Evolutionary conservation across 2,888 invertebrate species (phyloP).

Genomic region (Volucella inflata): DNA sequence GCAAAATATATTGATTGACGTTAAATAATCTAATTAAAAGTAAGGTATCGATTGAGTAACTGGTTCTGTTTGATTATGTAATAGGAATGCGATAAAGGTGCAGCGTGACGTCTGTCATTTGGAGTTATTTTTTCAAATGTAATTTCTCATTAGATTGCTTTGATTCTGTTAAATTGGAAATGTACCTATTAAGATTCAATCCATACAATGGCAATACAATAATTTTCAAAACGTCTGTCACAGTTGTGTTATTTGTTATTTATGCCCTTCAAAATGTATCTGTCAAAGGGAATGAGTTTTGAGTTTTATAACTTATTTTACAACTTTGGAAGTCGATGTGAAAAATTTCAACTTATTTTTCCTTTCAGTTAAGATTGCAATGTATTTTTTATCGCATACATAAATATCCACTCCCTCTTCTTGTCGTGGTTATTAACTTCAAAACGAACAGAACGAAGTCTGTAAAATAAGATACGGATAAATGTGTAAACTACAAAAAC

Average conservation of each 20-base stretch:
- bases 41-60: too few species aligned
- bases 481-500: background rate
- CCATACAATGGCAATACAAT: too few species aligned
- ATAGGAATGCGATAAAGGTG: too few species aligned
- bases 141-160: too few species aligned
- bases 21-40: too few species aligned
- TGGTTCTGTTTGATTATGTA: too few species aligned
- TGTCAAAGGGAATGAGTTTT: conserved; percentile 7
- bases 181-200: too few species aligned
- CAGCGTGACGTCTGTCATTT: too few species aligned
- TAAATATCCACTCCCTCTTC: background rate
- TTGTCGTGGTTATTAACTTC: background rate
- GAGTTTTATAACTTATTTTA: background rate
- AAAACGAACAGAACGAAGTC: background rate
- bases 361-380: background rate
- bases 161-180: too few species aligned
- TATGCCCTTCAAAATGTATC: conserved; percentile 3
- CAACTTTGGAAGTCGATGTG: background rate
- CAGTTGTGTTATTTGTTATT: background rate
- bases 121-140: too few species aligned
- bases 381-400: conserved; percentile 19
- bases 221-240: too few species aligned
- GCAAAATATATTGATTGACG: too few species aligned
- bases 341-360: background rate
- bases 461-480: background rate